A percentile compares a stretch with the other conserved stretches of the same genome.
Evolutionary conservation across 2,113 vertebrate species (phyloP).

Genomic region (Piprites chloris): DNA sequence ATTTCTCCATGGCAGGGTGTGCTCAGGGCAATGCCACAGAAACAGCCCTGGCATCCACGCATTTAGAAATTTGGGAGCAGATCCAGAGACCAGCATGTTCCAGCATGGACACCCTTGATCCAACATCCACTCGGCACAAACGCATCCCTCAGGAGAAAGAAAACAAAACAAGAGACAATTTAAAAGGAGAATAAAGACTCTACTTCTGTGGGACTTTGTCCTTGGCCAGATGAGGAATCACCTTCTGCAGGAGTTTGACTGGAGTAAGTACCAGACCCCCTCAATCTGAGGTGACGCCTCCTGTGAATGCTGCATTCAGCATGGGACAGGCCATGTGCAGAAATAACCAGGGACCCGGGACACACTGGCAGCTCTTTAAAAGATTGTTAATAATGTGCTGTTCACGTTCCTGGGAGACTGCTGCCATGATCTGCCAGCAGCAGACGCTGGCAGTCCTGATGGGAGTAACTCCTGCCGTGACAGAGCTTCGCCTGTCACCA

Average conservation of each 20-base stretch:
- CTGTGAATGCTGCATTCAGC: background rate
- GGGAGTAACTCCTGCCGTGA: background rate
- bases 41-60: background rate
- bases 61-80: background rate
- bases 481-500: background rate
- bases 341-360: background rate
- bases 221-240: background rate
- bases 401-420: background rate
- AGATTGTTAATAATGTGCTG: constrained; percentile 32
- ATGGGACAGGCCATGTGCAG: background rate
- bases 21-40: background rate
- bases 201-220: background rate
- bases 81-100: background rate
- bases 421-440: constrained; percentile 29
- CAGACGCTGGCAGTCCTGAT: background rate
- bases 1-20: background rate
- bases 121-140: background rate
- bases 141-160: background rate
- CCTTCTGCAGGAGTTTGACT: background rate
- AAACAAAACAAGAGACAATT: constrained; percentile 1
- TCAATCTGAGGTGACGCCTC: background rate
- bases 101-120: background rate
- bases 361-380: constrained; percentile 44
- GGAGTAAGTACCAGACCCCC: background rate
- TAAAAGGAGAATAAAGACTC: background rate